These are phyloP conservation scores for Peromyscus melanophrys DNA, from an alignment of 2,797 vertebrate species.

Conservation along the genomic window DNA sequence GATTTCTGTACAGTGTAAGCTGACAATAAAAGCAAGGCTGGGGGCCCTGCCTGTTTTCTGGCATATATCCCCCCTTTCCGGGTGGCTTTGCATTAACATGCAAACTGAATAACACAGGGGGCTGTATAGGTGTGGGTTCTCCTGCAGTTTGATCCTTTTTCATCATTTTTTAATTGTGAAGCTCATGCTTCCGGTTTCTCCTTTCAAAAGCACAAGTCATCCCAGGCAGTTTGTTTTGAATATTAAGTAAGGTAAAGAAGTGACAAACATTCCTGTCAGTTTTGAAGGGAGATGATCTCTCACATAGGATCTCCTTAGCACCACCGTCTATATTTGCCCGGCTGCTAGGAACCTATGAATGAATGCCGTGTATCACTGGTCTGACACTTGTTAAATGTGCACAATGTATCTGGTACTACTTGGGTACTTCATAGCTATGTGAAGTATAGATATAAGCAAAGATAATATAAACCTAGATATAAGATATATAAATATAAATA, in stretches of 20 bases:
- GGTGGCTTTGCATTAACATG: background rate
- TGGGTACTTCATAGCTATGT: background rate
- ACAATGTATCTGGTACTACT: background rate
- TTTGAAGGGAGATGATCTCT: background rate
- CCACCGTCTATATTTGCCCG: background rate
- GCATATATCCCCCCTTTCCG: background rate
- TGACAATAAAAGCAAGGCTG: background rate
- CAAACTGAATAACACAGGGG: accelerated
- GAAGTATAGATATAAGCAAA: background rate
- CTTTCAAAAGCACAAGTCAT: background rate
- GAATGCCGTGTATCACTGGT: background rate
- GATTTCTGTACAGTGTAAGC: background rate
- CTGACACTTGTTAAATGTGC: background rate
- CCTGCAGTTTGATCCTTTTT: background rate
- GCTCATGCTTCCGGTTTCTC: background rate
- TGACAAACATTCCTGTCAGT: background rate
- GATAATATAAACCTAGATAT: background rate
- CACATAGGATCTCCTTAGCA: background rate
- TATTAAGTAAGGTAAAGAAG: conserved; percentile 15
- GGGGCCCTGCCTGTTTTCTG: background rate
- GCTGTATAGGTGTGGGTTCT: background rate
- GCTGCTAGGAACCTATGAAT: background rate
- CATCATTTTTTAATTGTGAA: background rate
- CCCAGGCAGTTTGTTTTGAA: conserved; percentile 25
- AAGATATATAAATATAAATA: background rate